Base-by-base conservation (phyloP, 2,888 invertebrate genomes). In the Andrena haemorrhoa region DNA sequence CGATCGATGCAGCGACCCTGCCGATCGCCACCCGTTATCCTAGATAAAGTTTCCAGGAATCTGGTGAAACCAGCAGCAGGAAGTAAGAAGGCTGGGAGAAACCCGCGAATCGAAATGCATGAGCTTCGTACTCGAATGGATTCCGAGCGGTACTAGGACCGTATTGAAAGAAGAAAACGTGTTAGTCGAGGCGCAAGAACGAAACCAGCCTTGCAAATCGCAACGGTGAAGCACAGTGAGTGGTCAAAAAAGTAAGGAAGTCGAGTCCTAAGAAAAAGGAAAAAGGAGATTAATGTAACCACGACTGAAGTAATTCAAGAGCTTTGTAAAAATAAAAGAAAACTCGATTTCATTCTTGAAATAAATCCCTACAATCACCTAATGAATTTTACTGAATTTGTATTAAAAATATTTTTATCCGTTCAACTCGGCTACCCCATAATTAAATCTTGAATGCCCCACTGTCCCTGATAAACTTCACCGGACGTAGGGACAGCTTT, bases 21-120 rank as follows among this genome's bases (percentile, higher is more conserved):
- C 53, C 72, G 74, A 68, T 71, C 71, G 71, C 71, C 70, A 41
- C 56, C 8, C 35, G 51, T 75, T 64, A 75, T 51, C 41, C 61
- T 63, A 60, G 75, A 80, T 68, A 61, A 56, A 47, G 53, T 83
- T 82, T 82, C 83, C 73, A 58, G 60, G 82, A 82, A 83, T 65
- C 76, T 31, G 51, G 76, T 74, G 82, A 81, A 69, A 76, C 69
- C 26, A 61, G 49, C 26, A 61, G 33, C 69, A 33, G 23, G 29
- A 23, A 33, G 23, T 49, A 65, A 70, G 69, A 74, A 77, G 77
- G 82, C 60, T 12, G 49, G 1, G 60, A 47, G 60, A 69, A 66
- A 81, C 49, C 56, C 33, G 53, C 7, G 49, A 23, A 47, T 68
- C 58, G 16, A 69, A 66, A 58, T 63, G 56, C 33, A 49, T 23